A percentile compares a stretch with the other conserved stretches of the same genome.
Evolutionary conservation across 2,797 vertebrate genomes (phyloP).

Genomic region (Picus viridis): DNA sequence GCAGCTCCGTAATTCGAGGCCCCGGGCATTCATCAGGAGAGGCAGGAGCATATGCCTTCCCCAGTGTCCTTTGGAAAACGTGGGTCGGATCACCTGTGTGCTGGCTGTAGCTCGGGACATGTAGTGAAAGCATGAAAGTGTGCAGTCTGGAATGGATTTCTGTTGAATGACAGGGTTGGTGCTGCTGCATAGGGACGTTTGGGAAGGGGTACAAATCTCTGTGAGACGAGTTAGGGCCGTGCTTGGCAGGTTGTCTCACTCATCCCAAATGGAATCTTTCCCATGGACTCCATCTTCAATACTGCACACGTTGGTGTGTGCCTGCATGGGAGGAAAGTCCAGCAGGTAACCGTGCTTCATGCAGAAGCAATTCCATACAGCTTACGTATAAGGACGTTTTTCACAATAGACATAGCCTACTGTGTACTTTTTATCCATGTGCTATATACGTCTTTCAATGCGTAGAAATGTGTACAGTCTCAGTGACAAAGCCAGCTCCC

Average conservation of each 20-base stretch:
- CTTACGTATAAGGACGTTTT: background rate
- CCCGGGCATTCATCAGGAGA: background rate
- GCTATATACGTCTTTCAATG: accelerated
- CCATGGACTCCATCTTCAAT: background rate
- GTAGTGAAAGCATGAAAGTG: background rate
- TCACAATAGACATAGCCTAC: background rate
- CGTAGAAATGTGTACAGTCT: background rate
- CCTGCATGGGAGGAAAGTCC: background rate
- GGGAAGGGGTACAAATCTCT: background rate
- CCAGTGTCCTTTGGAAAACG: background rate
- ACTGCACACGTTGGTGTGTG: background rate
- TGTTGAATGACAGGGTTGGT: background rate
- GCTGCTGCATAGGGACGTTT: background rate
- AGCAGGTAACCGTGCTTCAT: background rate
- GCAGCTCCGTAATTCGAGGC: background rate
- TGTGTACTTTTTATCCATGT: background rate
- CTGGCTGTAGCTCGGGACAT: background rate
- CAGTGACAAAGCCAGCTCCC: background rate
- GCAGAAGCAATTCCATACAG: background rate
- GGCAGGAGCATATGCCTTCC: background rate
- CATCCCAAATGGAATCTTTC: background rate
- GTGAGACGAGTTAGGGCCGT: background rate
- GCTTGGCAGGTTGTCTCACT: background rate
- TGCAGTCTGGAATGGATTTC: background rate
- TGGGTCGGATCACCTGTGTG: background rate